phyloP scores from a whole-genome alignment of 2,113 vertebrate genomes.

The Sinocyclocheilus grahami region DNA sequence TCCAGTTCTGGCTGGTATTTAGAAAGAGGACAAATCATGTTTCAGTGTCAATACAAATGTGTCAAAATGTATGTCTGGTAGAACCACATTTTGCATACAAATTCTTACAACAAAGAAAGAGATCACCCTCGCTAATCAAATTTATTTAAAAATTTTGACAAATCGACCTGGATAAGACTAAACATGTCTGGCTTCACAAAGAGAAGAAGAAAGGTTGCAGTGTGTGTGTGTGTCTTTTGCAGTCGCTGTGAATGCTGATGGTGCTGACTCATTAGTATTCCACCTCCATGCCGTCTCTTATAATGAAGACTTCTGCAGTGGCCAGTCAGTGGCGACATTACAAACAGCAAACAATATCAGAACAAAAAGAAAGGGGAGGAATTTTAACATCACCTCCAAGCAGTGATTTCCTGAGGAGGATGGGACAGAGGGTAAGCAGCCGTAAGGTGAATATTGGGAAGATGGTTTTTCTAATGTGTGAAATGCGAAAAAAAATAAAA shows the following conservation, averaged over 20 bases:
- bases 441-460: background rate
- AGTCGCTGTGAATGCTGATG: constrained; percentile 44
- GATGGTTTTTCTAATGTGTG: background rate
- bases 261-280: constrained; percentile 51
- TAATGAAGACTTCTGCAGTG: constrained; percentile 58
- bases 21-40: background rate
- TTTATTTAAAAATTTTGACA: background rate
- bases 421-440: background rate
- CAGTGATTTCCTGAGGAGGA: constrained; percentile 14
- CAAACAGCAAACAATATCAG: constrained; percentile 42
- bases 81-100: background rate
- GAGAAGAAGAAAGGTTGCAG: background rate
- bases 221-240: background rate
- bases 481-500: background rate
- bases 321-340: constrained; percentile 48
- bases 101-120: background rate
- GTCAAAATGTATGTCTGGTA: background rate
- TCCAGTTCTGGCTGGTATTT: background rate
- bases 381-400: constrained; percentile 27
- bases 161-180: background rate
- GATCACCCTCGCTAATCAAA: background rate
- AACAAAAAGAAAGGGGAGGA: constrained; percentile 16
- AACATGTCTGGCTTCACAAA: background rate
- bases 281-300: constrained; percentile 23
- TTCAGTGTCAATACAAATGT: background rate